Conservation (phyloP, 2,797 vertebrate species). For the Hemibagrus guttatus region DNA sequence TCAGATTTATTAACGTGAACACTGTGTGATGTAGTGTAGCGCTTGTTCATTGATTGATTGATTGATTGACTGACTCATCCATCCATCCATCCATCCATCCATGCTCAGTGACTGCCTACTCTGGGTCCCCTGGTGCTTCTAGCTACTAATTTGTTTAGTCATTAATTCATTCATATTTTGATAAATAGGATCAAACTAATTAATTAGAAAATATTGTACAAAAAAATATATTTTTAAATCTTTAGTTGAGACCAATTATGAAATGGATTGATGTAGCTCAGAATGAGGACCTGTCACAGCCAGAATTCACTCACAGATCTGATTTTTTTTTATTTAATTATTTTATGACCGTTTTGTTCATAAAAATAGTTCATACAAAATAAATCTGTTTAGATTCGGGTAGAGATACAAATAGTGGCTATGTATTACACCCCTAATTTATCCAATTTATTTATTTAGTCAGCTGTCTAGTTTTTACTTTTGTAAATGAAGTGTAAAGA, state of each 20-base stretch:
- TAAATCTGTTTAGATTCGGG: background rate
- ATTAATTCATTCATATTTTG: background rate
- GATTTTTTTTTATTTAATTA: too few species aligned
- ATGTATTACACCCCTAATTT: background rate
- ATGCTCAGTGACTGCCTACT: background rate
- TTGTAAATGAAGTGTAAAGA: slow-evolving; percentile 72
- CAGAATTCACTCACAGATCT: background rate
- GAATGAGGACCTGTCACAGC: background rate
- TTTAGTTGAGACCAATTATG: background rate
- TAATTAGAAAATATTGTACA: background rate
- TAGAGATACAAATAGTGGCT: background rate
- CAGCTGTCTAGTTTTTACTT: background rate
- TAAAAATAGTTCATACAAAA: too few species aligned
- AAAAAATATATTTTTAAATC: background rate
- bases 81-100: background rate
- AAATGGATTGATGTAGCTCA: background rate
- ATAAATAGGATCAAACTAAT: background rate
- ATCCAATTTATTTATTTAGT: background rate
- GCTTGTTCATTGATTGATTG: background rate
- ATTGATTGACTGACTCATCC: too few species aligned
- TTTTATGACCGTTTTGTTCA: too few species aligned
- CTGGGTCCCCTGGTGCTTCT: background rate
- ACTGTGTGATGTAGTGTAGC: background rate
- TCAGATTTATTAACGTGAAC: background rate
- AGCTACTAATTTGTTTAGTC: background rate